Evolutionary conservation across 2,888 invertebrate genomes (phyloP), one percentile per base, ranked within the genome.

Genomic region (Pseudococcus jackbeardsleyi): DNA sequence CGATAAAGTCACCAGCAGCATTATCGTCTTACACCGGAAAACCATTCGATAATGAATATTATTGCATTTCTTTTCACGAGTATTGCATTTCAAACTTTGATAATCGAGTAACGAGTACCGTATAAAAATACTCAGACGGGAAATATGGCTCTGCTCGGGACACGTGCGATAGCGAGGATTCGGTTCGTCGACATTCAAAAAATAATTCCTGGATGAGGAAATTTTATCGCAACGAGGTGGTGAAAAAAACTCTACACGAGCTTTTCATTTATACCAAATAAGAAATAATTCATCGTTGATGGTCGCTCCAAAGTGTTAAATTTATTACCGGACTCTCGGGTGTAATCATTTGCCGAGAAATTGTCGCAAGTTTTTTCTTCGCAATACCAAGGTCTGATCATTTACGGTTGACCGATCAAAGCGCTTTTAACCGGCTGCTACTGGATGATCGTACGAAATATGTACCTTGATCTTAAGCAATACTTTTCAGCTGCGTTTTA

Each of bases 401-500:
- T 72, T 72, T 72, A 72, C 33, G 33, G 17, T 72, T 33, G 26
- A 72, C 72, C 72, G 72, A 72, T 72, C 72, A 72, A 72, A 72
- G 79, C 79, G 79, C 79, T 82, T 82, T 4, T 42, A 46, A 82
- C 79, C 46, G 79, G 79, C 79, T 82, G 19, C 46, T 17, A 82
- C 79, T 82, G 46, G 79, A 72, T 72, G 39, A 64, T 64, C 3
- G 22, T 64, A 64, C 22, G 22, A 19, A 19, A 64, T 64, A 4
- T 33, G 33, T 72, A 72, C 72, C 72, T 72, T 72, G 72, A 72
- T 72, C 72, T 72, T 72, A 33, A 72, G 72, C 72, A 72, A 72
- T 39, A 72, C 19, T 68, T 68, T 72, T 26, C 26, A 72, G 33
- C 68, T 68, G 19, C 68, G 22, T 68, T 68, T 26, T 68, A 12